Percentiles rank a stretch among this genome's conserved stretches.
Evolutionary conservation across 2,797 vertebrate genomes (phyloP).

Genomic region (Remorina albescens): DNA sequence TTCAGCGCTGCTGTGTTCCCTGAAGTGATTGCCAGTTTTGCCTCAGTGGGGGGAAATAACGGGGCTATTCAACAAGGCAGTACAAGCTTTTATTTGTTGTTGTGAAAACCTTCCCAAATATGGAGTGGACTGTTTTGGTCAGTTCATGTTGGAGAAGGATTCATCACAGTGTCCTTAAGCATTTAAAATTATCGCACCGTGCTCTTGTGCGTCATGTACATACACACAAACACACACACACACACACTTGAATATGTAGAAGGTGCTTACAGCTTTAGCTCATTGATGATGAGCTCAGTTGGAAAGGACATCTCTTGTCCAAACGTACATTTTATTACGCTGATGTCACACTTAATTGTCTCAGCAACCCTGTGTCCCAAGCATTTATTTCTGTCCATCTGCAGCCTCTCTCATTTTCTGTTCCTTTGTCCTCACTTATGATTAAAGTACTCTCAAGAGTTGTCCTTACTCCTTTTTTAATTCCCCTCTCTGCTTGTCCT

Average conservation of each 20-base stretch:
- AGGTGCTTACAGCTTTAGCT: constrained; percentile 25
- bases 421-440: neutral
- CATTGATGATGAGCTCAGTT: constrained; percentile 25
- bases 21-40: constrained; percentile 51
- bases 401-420: neutral
- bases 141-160: constrained; percentile 10
- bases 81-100: constrained; percentile 42
- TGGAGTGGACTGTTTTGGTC: constrained; percentile 4
- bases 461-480: neutral
- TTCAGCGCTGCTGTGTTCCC: constrained; percentile 28
- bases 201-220: constrained; percentile 26
- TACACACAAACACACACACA: too few relatives aligned
- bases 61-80: constrained; percentile 24
- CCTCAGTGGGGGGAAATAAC: constrained; percentile 26
- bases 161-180: constrained; percentile 36
- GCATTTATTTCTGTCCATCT: constrained; percentile 22
- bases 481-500: constrained; percentile 29
- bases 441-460: neutral
- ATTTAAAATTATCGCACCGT: constrained; percentile 36
- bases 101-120: constrained; percentile 21
- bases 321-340: constrained; percentile 35
- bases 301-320: constrained; percentile 33
- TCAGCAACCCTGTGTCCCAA: constrained; percentile 2
- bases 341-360: constrained; percentile 46
- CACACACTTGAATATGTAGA: constrained; percentile 51